phyloP scores from a whole-genome alignment of 2,797 vertebrate species.

The Heliangelus exortis region DNA sequence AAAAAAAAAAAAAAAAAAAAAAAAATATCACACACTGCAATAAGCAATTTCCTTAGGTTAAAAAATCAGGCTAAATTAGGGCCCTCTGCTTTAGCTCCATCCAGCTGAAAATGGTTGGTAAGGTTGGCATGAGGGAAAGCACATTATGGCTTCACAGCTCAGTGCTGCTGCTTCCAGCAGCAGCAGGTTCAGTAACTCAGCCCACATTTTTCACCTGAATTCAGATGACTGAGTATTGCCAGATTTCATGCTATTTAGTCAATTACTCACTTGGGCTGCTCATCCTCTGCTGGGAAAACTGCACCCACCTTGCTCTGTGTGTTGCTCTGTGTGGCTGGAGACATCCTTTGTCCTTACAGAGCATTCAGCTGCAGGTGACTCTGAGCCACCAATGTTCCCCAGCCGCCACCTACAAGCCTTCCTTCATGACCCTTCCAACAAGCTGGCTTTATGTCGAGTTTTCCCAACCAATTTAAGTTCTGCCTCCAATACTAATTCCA shows the following conservation, averaged over 20 bases:
- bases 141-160: not conserved
- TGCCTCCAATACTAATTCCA: not conserved
- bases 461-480: not conserved
- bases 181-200: conserved; percentile 37
- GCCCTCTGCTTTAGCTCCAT: not conserved
- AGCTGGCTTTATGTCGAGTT: not conserved
- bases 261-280: not conserved
- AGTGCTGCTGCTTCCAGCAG: not conserved
- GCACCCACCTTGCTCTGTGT: not conserved
- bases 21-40: not conserved
- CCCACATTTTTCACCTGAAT: conserved; percentile 40
- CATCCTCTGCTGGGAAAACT: not conserved
- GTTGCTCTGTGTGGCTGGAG: not conserved
- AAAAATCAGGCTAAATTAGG: not conserved
- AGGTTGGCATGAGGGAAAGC: not conserved
- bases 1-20: too few species aligned
- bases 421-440: not conserved
- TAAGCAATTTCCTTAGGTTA: not conserved
- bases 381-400: not conserved
- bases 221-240: conserved; percentile 31
- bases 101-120: not conserved
- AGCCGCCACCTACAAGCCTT: not conserved
- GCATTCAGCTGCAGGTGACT: not conserved
- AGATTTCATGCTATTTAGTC: conserved; percentile 56
- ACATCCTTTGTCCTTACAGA: not conserved